These are phyloP conservation scores for Nomada fucata DNA, from an alignment of 2,888 invertebrate species.

Conservation along the genomic window DNA sequence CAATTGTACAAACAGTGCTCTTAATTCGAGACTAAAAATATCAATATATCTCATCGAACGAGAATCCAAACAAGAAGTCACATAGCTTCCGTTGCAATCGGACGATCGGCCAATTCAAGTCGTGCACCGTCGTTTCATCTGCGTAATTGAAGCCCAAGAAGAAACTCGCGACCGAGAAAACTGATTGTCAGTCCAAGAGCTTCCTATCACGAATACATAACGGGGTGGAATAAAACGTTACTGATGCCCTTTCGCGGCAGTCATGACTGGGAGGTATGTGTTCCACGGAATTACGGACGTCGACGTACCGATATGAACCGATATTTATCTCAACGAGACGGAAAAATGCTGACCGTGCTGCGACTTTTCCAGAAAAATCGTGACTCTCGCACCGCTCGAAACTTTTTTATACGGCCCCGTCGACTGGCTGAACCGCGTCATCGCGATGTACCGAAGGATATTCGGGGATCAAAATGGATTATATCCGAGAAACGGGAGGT, in stretches of 20 bases:
- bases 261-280: background rate
- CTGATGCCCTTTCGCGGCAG: background rate
- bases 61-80: background rate
- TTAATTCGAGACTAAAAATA: background rate
- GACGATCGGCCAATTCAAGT: background rate
- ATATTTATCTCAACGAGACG: constrained; percentile 39
- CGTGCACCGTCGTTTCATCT: background rate
- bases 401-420: constrained; percentile 27
- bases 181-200: background rate
- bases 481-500: constrained; percentile 42
- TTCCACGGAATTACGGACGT: constrained; percentile 20
- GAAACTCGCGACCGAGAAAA: background rate
- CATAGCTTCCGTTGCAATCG: background rate
- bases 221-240: constrained; percentile 5
- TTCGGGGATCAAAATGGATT: constrained; percentile 63
- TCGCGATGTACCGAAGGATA: constrained; percentile 56
- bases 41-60: background rate
- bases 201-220: background rate
- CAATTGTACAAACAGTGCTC: too few species aligned
- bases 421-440: constrained; percentile 45
- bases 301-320: constrained; percentile 8
- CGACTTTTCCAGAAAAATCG: background rate
- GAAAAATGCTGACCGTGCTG: constrained; percentile 43
- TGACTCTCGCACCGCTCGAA: constrained; percentile 33
- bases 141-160: background rate